phyloP scores from a whole-genome alignment of 2,888 invertebrate genomes.

The Prosopocoilus inquinatus region DNA sequence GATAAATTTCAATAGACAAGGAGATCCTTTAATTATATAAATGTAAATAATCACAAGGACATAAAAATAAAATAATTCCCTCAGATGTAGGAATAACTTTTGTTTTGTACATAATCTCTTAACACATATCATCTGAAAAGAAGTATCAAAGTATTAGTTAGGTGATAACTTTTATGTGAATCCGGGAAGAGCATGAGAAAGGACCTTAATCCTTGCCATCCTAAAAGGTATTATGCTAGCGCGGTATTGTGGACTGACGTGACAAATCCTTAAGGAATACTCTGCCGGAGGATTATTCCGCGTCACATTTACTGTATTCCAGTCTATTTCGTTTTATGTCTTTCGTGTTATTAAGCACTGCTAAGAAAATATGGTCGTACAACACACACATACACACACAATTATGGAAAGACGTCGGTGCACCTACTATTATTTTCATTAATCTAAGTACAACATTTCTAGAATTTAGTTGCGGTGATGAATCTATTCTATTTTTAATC shows the following conservation, averaged over 20 bases:
- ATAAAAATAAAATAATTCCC: too few species aligned
- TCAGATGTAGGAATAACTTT: too few species aligned
- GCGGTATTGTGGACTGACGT: slow-evolving; percentile 46
- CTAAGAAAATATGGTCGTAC: too few species aligned
- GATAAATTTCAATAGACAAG: too few species aligned
- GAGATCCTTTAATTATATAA: too few species aligned
- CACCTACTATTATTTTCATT: too few species aligned
- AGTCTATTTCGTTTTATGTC: slow-evolving; percentile 39
- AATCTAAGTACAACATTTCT: too few species aligned
- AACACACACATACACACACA: too few species aligned
- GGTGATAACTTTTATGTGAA: slow-evolving; percentile 31
- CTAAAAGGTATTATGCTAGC: slow-evolving; percentile 21
- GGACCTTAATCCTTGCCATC: slow-evolving; percentile 18
- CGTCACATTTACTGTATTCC: slow-evolving; percentile 44
- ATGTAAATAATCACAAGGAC: too few species aligned
- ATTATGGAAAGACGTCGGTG: too few species aligned
- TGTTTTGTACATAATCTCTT: too few species aligned
- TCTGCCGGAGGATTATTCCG: slow-evolving; percentile 41
- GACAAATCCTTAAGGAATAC: slow-evolving; percentile 46
- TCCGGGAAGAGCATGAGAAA: slow-evolving; percentile 22
- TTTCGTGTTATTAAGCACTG: background rate
- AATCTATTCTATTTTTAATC: background rate
- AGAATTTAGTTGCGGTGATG: too few species aligned
- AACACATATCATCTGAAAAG: slow-evolving; percentile 4
- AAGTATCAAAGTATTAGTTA: slow-evolving; percentile 28